Base-by-base conservation (phyloP, 2,888 invertebrate species). In the Tenthredo amoena region DNA sequence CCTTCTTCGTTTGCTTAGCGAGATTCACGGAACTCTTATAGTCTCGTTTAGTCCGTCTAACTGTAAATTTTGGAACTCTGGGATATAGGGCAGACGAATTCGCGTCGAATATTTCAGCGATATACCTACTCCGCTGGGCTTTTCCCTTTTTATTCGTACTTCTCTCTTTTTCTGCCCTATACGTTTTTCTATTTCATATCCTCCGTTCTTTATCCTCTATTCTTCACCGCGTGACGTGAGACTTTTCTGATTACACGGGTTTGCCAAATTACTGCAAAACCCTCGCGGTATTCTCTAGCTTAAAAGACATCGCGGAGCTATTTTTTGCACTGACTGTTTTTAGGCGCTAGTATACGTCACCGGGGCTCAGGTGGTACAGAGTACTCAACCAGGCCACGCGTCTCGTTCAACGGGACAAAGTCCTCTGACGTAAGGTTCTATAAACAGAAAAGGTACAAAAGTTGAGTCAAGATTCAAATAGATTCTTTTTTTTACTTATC, bases 81-180 rank as follows among this genome's bases (percentile, higher is more conserved):
- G 68, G 83, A 86, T 85, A 85, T 86, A 74, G 85, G 84, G 65
- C 85, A 55, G 34, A 21, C 79, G 83, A 85, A 76, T 86, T 86
- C 81, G 86, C 85, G 86, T 85, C 74, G 74, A 85, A 72, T 81
- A 81, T 81, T 81, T 81, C 62, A 81, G 37, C 58, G 40, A 40
- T 34, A n/a, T n/a, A 47, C 47, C 47, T 47, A 50, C 77, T 50
- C 77, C 15, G 18, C n/a, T 0, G 50, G 47, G 18, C 31, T 21
- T 18, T 10, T 31, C 47, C 12, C 58, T 40, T 21, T 40, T 79
- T 18, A 50, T 31, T 55, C 62, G 37, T 21, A 34, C 6, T 31
- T 15, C 55, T 26, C 18, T 47, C 31, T 15, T 9, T 12, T 50
- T 76, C 26, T 26, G 5, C 76, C 47, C 21, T 31, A 0, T 26